phyloP scores from a whole-genome alignment of 2,888 invertebrate species.

The Melanotus villosus region DNA sequence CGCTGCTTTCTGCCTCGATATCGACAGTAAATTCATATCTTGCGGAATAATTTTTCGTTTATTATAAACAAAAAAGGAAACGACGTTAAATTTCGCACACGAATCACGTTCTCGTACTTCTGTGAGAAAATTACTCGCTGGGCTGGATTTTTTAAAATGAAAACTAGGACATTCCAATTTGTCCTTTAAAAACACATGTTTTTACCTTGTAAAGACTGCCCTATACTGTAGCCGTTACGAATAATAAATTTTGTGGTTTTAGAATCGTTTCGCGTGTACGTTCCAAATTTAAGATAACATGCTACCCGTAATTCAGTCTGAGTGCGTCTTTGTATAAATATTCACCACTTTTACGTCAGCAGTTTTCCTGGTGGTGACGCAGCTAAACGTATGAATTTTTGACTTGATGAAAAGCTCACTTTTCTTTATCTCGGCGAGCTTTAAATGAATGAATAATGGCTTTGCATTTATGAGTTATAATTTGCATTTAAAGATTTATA shows the following conservation, averaged over 20 bases:
- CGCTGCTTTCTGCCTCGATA: conserved; percentile 1
- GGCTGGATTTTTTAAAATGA: no score
- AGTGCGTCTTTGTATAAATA: conserved; percentile 12
- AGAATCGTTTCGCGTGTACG: background rate
- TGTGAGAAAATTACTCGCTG: no score
- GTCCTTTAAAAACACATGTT: no score
- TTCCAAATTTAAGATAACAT: conserved; percentile 2
- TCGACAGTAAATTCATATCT: conserved; percentile 16
- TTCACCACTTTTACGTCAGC: conserved; percentile 11
- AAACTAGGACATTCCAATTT: background rate
- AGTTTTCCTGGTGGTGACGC: conserved; percentile 11
- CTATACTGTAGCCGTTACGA: background rate
- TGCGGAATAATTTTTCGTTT: conserved; percentile 15
- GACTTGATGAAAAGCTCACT: conserved; percentile 12
- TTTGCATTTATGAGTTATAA: conserved; percentile 20
- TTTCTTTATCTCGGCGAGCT: background rate
- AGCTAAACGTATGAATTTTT: conserved; percentile 14
- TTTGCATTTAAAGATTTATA: conserved; percentile 20
- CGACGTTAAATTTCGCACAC: conserved; percentile 6
- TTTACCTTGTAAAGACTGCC: no score
- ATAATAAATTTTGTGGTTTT: background rate
- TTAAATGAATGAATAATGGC: conserved; percentile 17
- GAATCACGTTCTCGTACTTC: background rate
- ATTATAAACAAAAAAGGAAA: no score
- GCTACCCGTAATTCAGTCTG: conserved; percentile 10